Evolutionary conservation across 2,888 invertebrate species (phyloP).

Genomic region (Argyra leucocephala): DNA sequence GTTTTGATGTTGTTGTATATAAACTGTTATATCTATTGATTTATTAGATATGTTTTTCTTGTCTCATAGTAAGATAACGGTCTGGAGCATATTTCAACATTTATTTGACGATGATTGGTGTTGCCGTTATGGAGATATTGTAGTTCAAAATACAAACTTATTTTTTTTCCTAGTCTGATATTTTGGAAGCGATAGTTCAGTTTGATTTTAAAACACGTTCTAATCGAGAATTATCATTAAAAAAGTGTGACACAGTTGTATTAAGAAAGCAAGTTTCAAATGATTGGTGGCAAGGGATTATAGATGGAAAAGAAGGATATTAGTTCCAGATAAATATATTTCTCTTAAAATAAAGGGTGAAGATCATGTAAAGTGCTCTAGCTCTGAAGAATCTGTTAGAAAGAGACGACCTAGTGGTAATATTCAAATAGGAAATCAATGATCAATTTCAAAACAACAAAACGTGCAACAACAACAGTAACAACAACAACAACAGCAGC

Average conservation of each 20-base stretch:
- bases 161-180: slow-evolving; percentile 50
- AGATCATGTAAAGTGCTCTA: slow-evolving; percentile 54
- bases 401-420: slow-evolving; percentile 49
- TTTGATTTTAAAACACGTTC: slow-evolving; percentile 73
- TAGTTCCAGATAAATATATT: slow-evolving; percentile 76
- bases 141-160: no score
- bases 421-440: slow-evolving; percentile 23
- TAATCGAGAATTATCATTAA: slow-evolving; percentile 63
- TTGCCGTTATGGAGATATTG: no score
- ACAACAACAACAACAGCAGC: slow-evolving; percentile 21
- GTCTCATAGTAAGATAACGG: no score
- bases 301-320: slow-evolving; percentile 59
- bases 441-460: slow-evolving; percentile 26
- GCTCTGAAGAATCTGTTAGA: slow-evolving; percentile 53
- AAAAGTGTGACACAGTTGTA: slow-evolving; percentile 65
- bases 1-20: no score
- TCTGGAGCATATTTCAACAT: no score
- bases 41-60: no score
- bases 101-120: no score
- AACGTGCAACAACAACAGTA: not conserved
- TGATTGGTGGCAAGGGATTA: slow-evolving; percentile 74
- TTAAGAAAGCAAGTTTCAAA: slow-evolving; percentile 64
- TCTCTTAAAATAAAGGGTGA: slow-evolving; percentile 65
- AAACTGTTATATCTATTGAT: no score
- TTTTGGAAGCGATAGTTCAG: slow-evolving; percentile 66